Conservation (phyloP, 2,113 vertebrate genomes). For the Cromileptes altivelis region DNA sequence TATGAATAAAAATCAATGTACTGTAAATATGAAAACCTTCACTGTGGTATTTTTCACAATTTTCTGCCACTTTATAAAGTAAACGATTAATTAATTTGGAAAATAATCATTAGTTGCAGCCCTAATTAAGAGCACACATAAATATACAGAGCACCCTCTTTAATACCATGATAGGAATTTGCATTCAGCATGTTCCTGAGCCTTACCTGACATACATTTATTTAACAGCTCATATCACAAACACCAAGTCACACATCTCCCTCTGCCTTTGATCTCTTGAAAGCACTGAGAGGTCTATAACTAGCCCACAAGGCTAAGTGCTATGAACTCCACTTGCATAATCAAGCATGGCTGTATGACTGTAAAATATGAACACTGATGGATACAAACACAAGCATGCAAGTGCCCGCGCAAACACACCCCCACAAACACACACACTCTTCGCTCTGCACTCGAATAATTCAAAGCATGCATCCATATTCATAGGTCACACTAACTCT, state of each 20-base stretch:
- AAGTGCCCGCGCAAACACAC: constrained; percentile 9
- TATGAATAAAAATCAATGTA: not conserved
- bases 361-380: constrained; percentile 56
- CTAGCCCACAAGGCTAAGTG: constrained; percentile 68
- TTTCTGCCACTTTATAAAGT: not conserved
- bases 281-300: constrained; percentile 56
- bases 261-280: constrained; percentile 66
- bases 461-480: constrained; percentile 77
- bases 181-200: constrained; percentile 18
- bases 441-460: constrained; percentile 50
- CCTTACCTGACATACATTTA: constrained; percentile 63
- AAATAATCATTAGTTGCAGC: not conserved
- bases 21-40: not conserved
- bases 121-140: not conserved
- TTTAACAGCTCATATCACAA: constrained; percentile 50
- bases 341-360: constrained; percentile 60
- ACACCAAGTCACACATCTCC: constrained; percentile 44
- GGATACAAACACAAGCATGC: constrained; percentile 45
- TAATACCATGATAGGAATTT: constrained; percentile 1
- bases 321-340: constrained; percentile 71
- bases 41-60: not conserved
- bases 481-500: constrained; percentile 65
- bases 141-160: not conserved
- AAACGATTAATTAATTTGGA: not conserved
- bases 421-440: constrained; percentile 16